phyloP scores from a whole-genome alignment of 2,888 invertebrate species.

The Stegana nigrithorax region DNA sequence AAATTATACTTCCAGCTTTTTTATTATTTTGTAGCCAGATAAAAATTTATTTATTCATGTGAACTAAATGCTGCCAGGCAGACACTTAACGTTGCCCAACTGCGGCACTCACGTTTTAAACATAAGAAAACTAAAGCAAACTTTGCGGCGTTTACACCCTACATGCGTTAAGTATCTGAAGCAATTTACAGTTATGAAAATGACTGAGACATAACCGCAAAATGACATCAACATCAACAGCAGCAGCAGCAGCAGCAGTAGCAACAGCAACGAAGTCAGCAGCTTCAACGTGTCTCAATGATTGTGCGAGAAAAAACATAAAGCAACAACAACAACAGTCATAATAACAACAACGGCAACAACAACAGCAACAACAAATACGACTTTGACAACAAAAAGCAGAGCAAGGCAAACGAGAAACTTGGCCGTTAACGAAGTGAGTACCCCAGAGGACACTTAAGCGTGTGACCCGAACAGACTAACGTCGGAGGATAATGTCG shows the following conservation, averaged over 20 bases:
- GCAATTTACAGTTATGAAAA: conserved; percentile 67
- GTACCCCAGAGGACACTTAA: conserved; percentile 66
- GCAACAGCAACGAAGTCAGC: conserved; percentile 1
- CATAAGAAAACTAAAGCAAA: neutral
- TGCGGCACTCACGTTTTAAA: no score
- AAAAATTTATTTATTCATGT: no score
- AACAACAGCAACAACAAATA: conserved; percentile 5
- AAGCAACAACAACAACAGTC: conserved; percentile 24
- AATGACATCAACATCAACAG: conserved; percentile 44
- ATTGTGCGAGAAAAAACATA: conserved; percentile 32
- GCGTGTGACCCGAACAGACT: conserved; percentile 45
- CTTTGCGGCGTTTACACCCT: neutral
- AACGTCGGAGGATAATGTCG: conserved; percentile 48
- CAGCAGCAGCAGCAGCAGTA: neutral
- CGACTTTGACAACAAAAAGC: neutral
- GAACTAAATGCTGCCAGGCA: no score
- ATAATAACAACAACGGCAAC: conserved; percentile 26
- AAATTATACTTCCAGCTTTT: neutral
- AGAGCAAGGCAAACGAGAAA: conserved; percentile 38
- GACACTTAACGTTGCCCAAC: no score
- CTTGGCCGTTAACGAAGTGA: conserved; percentile 61
- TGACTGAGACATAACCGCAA: conserved; percentile 61
- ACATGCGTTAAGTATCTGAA: conserved; percentile 65
- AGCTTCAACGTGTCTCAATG: conserved; percentile 32
- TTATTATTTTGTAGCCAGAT: neutral